A percentile compares a stretch with the other conserved stretches of the same genome.
Conservation (phyloP, 2,113 vertebrate species). For the Seriola aureovittata region DNA sequence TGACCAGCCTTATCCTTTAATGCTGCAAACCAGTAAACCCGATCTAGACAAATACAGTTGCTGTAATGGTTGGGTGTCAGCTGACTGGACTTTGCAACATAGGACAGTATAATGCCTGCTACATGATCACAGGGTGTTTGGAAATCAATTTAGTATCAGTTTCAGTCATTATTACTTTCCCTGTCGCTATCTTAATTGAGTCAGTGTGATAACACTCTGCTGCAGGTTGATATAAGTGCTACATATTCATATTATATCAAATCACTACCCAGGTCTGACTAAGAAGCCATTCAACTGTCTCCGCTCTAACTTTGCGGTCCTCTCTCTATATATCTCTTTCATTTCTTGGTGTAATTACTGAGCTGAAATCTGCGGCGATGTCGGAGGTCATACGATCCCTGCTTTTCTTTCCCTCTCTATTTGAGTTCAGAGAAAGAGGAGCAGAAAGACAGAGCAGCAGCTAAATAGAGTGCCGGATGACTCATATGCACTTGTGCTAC, state of each 20-base stretch:
- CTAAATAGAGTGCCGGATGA: constrained; percentile 49
- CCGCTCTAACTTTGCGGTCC: not conserved
- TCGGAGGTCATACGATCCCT: constrained; percentile 46
- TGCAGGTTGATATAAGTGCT: constrained; percentile 1
- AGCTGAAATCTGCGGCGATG: constrained; percentile 33
- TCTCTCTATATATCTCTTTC: constrained; percentile 2
- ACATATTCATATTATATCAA: not conserved
- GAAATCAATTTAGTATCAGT: not conserved
- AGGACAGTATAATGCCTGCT: not conserved
- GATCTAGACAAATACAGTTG: not conserved
- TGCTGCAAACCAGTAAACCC: not conserved
- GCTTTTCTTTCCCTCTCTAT: constrained; percentile 21
- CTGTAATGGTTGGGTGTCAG: not conserved
- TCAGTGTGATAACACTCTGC: not conserved
- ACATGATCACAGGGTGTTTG: not conserved
- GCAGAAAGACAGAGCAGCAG: constrained; percentile 19
- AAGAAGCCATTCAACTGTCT: constrained; percentile 22
- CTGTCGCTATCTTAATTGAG: constrained; percentile 3
- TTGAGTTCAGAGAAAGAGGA: constrained; percentile 24
- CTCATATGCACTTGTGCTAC: constrained; percentile 33
- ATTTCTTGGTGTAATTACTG: constrained; percentile 49
- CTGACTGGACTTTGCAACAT: not conserved
- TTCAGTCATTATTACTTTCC: constrained; percentile 17
- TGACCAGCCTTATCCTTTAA: not conserved
- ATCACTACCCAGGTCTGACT: constrained; percentile 9